Evolutionary conservation across 2,888 invertebrate species (phyloP), one percentile per base, ranked within the genome.

Genomic region (Hydrotaea cyrtoneurina): DNA sequence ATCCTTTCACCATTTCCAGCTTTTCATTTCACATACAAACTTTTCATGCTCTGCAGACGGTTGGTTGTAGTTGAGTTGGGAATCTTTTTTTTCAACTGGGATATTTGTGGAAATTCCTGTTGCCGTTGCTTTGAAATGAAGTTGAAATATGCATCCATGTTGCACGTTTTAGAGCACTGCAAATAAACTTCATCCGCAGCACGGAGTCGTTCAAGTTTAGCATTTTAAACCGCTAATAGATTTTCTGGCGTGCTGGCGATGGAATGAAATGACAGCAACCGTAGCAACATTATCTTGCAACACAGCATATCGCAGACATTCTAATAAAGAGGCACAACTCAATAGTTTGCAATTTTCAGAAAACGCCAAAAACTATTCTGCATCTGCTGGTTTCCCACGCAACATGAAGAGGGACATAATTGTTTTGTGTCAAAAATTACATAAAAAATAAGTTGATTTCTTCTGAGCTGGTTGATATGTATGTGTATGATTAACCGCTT

Each of bases 191-290:
- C 46, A n/a, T 26, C 31, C 26, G 13, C 62, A 26, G n/a, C 36
- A 23, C 8, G 15, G 23, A 15, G 26, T 19, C 19, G 26, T 57
- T 10, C 26, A 23, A 17, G 4, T 17, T 1, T 17, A 80, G 62
- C 31, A 77, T 80, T 80, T 59, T 75, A 57, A n/a, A 39, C 64
- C 31, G 50, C 72, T 57, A 80, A 80, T 83, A 77, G 72, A 80
- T 73, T 80, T 83, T 55, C 53, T n/a, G n/a, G 10, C 39, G 39
- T 1, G 39, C 10, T 39, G 39, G 11, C 1, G 8, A 13, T 39
- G 11, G 11, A 39, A 13, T 8, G 1, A 3, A 2, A 5, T 53
- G 53, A 53, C 53, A n/a, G 53, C 53, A 53, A 53, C 31, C 2
- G 31, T 2, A 31, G 31, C 31, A n/a, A n/a, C n/a, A n/a, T n/a